Base-by-base conservation (phyloP, 2,113 vertebrate species). In the Struthidea cinerea region DNA sequence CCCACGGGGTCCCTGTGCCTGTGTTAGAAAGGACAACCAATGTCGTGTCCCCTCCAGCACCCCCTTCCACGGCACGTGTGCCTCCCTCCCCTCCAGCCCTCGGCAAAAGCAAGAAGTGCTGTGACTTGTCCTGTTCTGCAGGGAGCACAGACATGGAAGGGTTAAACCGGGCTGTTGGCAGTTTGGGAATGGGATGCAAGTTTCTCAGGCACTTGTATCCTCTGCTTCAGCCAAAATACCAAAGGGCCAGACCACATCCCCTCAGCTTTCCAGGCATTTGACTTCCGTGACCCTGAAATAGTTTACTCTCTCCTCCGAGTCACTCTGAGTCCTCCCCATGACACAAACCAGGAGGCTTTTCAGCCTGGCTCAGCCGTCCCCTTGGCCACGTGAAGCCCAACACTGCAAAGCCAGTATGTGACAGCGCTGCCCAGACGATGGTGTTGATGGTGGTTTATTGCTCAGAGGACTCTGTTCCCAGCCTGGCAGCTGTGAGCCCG, bases 41-140 rank as follows among this genome's bases (percentile, higher is more conserved):
- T 0, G 5, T 2, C 7, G 3, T 5, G 30, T 39, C 17, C 55
- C 49, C 32, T 16, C 39, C 63, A 35, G 55, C 9, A 2, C n/a
- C 9, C 53, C 59, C 28, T 32, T 7, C 30, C 47, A 16, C 0
- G 3, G 32, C 9, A 27, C 0, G 0, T 8, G 20, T 4, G 10
- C 32, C 41, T 71, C 75, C 64, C 52, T 35, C 11, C 7, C 41
- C 42, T 22, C 23, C 32, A 59, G 37, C 35, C 47, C 60, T 1
- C 6, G 13, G 32, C 53, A 19, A 19, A 47, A 6, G 30, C 33
- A 35, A 13, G 39, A 14, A 37, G 10, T 0, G 24, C 60, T 53
- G 35, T 10, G 35, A 23, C 59, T 7, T 7, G 16, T n/a, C 57
- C 39, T 47, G 52, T n/a, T 68, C 24, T 6, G 9, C 16, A 3